phyloP scores from a whole-genome alignment of 2,113 vertebrate genomes.

The Edolisoma coerulescens region DNA sequence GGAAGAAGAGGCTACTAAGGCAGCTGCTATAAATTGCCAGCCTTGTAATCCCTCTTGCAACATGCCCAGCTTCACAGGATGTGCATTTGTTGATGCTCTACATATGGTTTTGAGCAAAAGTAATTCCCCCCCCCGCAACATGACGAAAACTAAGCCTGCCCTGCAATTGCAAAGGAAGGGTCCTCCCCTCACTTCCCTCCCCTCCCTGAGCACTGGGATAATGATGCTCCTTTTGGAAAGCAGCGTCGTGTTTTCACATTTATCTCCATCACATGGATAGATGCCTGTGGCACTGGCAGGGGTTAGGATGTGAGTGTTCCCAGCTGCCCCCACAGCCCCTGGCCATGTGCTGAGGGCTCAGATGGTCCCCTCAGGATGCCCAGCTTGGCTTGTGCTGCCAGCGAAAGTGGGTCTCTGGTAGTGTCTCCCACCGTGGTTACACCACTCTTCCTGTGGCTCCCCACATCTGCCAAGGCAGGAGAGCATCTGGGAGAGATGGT shows the following conservation, averaged over 20 bases:
- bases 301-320: neutral
- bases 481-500: neutral
- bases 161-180: neutral
- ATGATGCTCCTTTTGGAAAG: neutral
- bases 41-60: constrained; percentile 54
- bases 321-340: neutral
- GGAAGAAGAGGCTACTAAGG: constrained; percentile 67
- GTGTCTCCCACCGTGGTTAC: neutral
- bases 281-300: neutral
- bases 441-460: neutral
- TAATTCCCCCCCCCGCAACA: constrained; percentile 1
- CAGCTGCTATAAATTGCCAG: constrained; percentile 75
- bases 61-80: constrained; percentile 49
- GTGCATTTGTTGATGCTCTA: constrained; percentile 57
- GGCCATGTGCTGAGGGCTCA: neutral
- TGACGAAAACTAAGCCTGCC: constrained; percentile 16
- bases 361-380: neutral
- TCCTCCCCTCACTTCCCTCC: neutral
- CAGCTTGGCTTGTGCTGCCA: neutral
- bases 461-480: fast-evolving
- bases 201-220: neutral
- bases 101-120: constrained; percentile 63
- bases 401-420: neutral
- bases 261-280: neutral
- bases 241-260: neutral